These are phyloP conservation scores for Phoxinus dragarum DNA, from an alignment of 2,797 vertebrate genomes.

Conservation along the genomic window DNA sequence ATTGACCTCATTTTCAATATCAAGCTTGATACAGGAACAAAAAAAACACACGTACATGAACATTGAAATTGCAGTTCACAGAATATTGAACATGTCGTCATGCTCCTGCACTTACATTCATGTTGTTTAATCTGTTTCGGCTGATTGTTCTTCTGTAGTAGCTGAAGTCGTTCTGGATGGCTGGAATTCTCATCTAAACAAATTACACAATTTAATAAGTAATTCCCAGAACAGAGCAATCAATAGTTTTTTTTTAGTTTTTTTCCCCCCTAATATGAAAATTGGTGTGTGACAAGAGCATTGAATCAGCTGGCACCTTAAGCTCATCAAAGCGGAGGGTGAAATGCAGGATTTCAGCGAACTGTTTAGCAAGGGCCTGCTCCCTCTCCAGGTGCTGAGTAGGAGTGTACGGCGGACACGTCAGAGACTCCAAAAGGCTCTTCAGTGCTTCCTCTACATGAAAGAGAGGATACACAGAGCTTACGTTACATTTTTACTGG, in stretches of 20 bases:
- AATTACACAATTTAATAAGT: slow-evolving; percentile 22
- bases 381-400: slow-evolving; percentile 97
- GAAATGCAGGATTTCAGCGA: slow-evolving; percentile 98
- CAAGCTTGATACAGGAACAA: slow-evolving; percentile 81
- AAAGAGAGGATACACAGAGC: background rate
- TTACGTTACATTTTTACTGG: background rate
- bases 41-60: background rate
- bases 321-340: slow-evolving; percentile 98
- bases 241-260: background rate
- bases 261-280: background rate
- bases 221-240: background rate
- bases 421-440: slow-evolving; percentile 91
- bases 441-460: slow-evolving; percentile 88
- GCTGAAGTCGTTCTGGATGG: slow-evolving; percentile 98
- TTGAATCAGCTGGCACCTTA: slow-evolving; percentile 80
- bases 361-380: slow-evolving; percentile 96
- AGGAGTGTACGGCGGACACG: slow-evolving; percentile 91
- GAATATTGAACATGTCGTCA: background rate
- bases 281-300: background rate
- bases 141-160: slow-evolving; percentile 97
- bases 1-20: slow-evolving; percentile 97
- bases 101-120: slow-evolving; percentile 86
- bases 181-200: slow-evolving; percentile 94
- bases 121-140: slow-evolving; percentile 96
- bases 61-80: background rate